Evolutionary conservation across 1,140 invertebrate genomes (phyloP).

Genomic region (Calephelis virginiensis): DNA sequence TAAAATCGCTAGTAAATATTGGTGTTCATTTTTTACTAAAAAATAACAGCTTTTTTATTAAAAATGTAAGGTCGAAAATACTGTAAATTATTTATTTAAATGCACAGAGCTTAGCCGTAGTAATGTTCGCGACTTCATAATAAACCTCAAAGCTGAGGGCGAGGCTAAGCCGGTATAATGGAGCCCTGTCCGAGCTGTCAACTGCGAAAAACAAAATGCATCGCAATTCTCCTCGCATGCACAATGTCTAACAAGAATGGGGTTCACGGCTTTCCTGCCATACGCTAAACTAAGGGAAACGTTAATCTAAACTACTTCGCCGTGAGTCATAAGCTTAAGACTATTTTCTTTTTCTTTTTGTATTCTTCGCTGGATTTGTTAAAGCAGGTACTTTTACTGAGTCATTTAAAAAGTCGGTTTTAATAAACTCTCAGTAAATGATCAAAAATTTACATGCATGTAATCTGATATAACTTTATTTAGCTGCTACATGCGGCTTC

Average conservation of each 20-base stretch:
- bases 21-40: too few relatives aligned
- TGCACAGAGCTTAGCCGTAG: background rate
- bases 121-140: conserved; percentile 22
- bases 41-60: too few relatives aligned
- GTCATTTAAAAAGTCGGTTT: too few relatives aligned
- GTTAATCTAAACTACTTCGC: conserved; percentile 31
- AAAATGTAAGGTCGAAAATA: background rate
- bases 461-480: too few relatives aligned
- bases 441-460: too few relatives aligned
- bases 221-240: conserved; percentile 43
- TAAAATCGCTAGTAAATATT: too few relatives aligned
- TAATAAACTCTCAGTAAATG: too few relatives aligned
- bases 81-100: background rate
- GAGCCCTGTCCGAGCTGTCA: conserved; percentile 43
- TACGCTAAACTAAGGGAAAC: conserved; percentile 52
- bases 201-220: conserved; percentile 45
- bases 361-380: too few relatives aligned
- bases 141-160: conserved; percentile 33
- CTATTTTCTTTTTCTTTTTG: too few relatives aligned
- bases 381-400: too few relatives aligned
- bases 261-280: conserved; percentile 40
- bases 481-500: too few relatives aligned
- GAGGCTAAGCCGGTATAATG: conserved; percentile 34
- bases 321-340: background rate
- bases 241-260: conserved; percentile 45